phyloP scores from a whole-genome alignment of 2,113 vertebrate species.

The Catharus minimus region DNA sequence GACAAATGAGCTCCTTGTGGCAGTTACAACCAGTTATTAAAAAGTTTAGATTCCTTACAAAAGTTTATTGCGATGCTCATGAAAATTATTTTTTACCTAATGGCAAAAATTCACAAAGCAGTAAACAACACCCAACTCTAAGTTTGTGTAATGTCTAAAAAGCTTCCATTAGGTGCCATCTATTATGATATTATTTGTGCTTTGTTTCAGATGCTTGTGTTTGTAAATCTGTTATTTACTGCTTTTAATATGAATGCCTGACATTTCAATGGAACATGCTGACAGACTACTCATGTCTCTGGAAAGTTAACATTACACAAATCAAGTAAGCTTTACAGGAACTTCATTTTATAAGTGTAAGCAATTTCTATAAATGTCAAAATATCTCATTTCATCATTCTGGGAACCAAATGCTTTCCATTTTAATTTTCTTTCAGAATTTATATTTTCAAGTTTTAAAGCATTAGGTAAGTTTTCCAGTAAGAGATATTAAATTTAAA shows the following conservation, averaged over 20 bases:
- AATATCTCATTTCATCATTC: conserved; percentile 3
- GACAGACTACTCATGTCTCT: not conserved
- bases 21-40: not conserved
- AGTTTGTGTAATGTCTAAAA: not conserved
- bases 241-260: conserved; percentile 38
- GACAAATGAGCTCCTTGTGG: not conserved
- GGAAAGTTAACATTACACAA: conserved; percentile 9
- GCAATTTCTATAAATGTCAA: conserved; percentile 35
- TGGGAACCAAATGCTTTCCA: not conserved
- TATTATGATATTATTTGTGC: not conserved
- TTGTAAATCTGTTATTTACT: conserved; percentile 43
- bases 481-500: not conserved
- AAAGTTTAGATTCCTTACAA: not conserved
- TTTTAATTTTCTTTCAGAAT: conserved; percentile 21
- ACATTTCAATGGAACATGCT: not conserved
- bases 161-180: not conserved
- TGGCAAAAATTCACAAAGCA: conserved; percentile 4
- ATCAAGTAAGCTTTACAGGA: conserved; percentile 21
- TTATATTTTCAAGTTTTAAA: not conserved
- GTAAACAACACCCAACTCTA: not conserved
- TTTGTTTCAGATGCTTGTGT: conserved; percentile 14
- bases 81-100: not conserved
- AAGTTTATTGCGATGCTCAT: not conserved
- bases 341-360: conserved; percentile 12
- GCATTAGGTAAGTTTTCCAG: not conserved